Base-by-base conservation (phyloP, 2,888 invertebrate species). In the Leucophenga maculata region DNA sequence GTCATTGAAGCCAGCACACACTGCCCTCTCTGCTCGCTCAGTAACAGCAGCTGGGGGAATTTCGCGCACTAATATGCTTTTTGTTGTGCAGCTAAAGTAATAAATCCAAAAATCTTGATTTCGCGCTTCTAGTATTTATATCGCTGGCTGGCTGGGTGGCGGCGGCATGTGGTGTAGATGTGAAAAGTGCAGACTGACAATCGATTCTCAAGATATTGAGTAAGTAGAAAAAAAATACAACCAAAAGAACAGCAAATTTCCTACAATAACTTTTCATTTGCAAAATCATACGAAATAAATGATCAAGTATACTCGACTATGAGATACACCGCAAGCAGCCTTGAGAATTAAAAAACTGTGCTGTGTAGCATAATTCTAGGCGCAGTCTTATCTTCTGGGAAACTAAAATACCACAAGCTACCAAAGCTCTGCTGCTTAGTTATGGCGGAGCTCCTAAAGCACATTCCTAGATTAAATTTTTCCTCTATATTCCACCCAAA, bases 231-330 rank as follows among this genome's bases (percentile, higher is more conserved):
- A 18, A 26, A 26, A 26, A 26, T 3, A 26, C 2, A 26, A 26
- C 26, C 26, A 2, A 26, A 20, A 62, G 20, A 46, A 60, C 20
- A 13, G 6, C 66, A 77, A n/a, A 72, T 74, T 75, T 69, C 66
- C 69, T 48, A 75, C 77, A 78, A 78, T 81, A 79, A 77, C 74
- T 77, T 83, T 82, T 83, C 75, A 80, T 78, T 78, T 80, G 73
- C 71, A 69, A 39, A 8, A 50, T 1, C 50, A 50, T 46, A 46
- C 46, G 6, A 46, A 46, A 46, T 8, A 46, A 46, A n/a, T n/a
- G n/a, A n/a, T n/a, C 46, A 46, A 46, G 46, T 14, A 6, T n/a
- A 4, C 4, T 26, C 26, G 26, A 26, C 26, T 26, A 26, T 2
- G 3, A 26, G 26, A 26, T 26, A 4, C 26, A 4, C 26, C 4